Conservation (phyloP, 2,888 invertebrate genomes). For the Synergus itoensis region DNA sequence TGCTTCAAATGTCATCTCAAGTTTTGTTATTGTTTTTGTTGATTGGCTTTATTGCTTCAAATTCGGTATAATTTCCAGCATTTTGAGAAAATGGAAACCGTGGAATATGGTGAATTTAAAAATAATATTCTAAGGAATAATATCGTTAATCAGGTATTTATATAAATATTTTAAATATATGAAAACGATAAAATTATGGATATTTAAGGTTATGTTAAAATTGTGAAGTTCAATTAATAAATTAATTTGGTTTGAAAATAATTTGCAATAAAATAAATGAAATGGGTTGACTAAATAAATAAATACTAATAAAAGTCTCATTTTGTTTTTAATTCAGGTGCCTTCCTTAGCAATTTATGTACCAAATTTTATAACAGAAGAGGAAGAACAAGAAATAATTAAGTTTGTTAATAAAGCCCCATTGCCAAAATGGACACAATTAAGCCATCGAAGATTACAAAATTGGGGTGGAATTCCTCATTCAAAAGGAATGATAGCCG, state of each 20-base stretch:
- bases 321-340: conserved; percentile 57
- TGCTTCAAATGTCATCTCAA: too few relatives aligned
- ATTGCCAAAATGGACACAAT: conserved; percentile 96
- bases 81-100: background rate
- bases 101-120: background rate
- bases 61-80: background rate
- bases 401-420: conserved; percentile 89
- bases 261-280: background rate
- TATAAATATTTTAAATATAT: conserved; percentile 1
- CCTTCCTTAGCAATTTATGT: conserved; percentile 88
- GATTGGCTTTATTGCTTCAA: background rate
- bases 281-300: background rate
- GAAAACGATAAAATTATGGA: background rate
- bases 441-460: conserved; percentile 94
- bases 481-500: conserved; percentile 94
- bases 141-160: conserved; percentile 21
- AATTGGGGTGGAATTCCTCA: conserved; percentile 99
- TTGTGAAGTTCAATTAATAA: background rate
- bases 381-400: conserved; percentile 86
- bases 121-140: background rate
- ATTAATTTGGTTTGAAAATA: background rate
- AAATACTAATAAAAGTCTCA: background rate
- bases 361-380: conserved; percentile 89
- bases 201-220: background rate
- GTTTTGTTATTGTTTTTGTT: too few relatives aligned